phyloP scores from a whole-genome alignment of 2,113 vertebrate species.

The Ahaetulla prasina region DNA sequence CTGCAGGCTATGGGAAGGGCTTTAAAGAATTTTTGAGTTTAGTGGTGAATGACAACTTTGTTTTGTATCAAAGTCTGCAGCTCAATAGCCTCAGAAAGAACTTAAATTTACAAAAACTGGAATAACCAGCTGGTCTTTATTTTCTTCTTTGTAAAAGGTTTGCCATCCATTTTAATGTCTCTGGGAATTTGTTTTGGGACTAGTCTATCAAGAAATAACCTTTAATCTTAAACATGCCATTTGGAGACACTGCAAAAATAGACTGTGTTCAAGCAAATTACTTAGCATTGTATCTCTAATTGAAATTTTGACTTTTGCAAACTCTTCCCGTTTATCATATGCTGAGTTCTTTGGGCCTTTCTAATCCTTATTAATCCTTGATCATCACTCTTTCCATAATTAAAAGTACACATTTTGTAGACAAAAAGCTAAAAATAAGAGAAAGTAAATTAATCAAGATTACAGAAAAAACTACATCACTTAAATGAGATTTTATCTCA shows the following conservation, averaged over 20 bases:
- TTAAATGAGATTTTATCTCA: not conserved
- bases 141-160: not conserved
- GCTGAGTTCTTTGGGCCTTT: not conserved
- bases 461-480: not conserved
- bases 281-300: not conserved
- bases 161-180: slow-evolving; percentile 52
- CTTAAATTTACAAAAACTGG: slow-evolving; percentile 30
- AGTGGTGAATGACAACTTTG: not conserved
- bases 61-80: not conserved
- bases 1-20: not conserved
- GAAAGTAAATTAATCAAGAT: not conserved
- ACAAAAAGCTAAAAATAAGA: not conserved
- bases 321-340: not conserved
- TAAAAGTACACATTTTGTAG: not conserved
- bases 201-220: slow-evolving; percentile 19
- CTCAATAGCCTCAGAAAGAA: fast-evolving
- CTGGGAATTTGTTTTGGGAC: not conserved
- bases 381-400: not conserved
- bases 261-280: not conserved
- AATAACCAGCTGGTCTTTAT: slow-evolving; percentile 44
- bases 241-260: slow-evolving; percentile 1
- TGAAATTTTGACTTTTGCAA: not conserved
- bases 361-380: not conserved
- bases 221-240: slow-evolving; percentile 27
- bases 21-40: not conserved